Evolutionary conservation across 1,140 invertebrate genomes (phyloP).

Genomic region (Drosophila tristis): DNA sequence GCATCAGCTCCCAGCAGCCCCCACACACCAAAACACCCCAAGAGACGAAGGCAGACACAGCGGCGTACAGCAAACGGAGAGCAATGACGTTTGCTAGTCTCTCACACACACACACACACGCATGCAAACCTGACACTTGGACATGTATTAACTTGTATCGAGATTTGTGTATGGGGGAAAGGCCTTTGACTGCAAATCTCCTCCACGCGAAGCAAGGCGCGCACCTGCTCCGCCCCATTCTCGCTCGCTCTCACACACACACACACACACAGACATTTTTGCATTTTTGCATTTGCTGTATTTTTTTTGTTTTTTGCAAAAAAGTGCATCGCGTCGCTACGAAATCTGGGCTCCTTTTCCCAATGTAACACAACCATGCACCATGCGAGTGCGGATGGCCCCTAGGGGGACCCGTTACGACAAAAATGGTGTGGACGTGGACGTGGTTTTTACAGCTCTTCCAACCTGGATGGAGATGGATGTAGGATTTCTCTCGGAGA

Average conservation of each 20-base stretch:
- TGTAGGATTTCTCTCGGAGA: constrained; percentile 26
- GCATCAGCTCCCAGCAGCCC: constrained; percentile 46
- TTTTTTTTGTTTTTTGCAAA: constrained; percentile 39
- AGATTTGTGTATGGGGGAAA: constrained; percentile 34
- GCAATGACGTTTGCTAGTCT: constrained; percentile 30
- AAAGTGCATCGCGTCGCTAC: constrained; percentile 68
- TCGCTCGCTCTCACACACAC: constrained; percentile 26
- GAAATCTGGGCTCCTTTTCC: constrained; percentile 83
- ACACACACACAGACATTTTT: constrained; percentile 9
- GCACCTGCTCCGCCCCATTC: constrained; percentile 67
- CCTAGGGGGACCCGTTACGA: constrained; percentile 73
- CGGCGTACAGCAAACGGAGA: constrained; percentile 70
- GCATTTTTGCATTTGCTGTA: constrained; percentile 13
- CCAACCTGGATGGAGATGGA: constrained; percentile 10
- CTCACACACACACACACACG: constrained; percentile 1
- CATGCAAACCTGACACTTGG: background rate
- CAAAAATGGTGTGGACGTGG: constrained; percentile 43
- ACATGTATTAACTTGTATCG: constrained; percentile 19
- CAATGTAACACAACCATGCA: constrained; percentile 84
- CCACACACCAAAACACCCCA: constrained; percentile 68
- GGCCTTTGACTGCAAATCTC: constrained; percentile 53
- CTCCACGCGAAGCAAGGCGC: constrained; percentile 34
- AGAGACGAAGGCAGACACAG: constrained; percentile 69
- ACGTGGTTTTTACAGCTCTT: constrained; percentile 21
- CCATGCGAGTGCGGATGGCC: constrained; percentile 78